phyloP scores from a whole-genome alignment of 1,140 invertebrate genomes.

The Gonatopus flavifemur region DNA sequence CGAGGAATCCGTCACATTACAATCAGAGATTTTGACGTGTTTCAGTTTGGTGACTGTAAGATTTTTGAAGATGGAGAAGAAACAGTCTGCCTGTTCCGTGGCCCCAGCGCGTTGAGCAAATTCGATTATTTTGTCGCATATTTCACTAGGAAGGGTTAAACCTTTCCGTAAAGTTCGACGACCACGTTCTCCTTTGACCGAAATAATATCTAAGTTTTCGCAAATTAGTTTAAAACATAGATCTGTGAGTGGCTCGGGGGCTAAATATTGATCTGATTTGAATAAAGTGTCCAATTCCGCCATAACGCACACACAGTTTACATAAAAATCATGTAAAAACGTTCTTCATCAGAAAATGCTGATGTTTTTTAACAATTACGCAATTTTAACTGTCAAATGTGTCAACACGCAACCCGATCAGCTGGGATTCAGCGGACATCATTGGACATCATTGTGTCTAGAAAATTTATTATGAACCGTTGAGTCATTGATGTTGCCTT shows the following conservation, averaged over 20 bases:
- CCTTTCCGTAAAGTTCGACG: slow-evolving; percentile 56
- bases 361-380: slow-evolving; percentile 18
- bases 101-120: slow-evolving; percentile 62
- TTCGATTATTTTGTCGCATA: slow-evolving; percentile 71
- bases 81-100: slow-evolving; percentile 63
- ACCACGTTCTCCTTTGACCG: slow-evolving; percentile 43
- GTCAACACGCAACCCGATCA: slow-evolving; percentile 25
- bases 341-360: slow-evolving; percentile 16
- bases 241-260: slow-evolving; percentile 59
- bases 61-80: slow-evolving; percentile 75
- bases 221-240: slow-evolving; percentile 67
- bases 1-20: slow-evolving; percentile 70
- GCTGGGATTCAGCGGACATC: slow-evolving; percentile 15
- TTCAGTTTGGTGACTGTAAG: slow-evolving; percentile 67
- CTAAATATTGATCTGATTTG: slow-evolving; percentile 40
- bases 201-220: slow-evolving; percentile 65
- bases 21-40: slow-evolving; percentile 69
- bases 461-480: too few relatives aligned
- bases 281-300: slow-evolving; percentile 43
- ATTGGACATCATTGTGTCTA: too few relatives aligned
- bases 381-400: slow-evolving; percentile 33
- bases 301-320: slow-evolving; percentile 29
- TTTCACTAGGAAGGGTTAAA: slow-evolving; percentile 68
- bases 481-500: too few relatives aligned
- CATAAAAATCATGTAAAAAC: slow-evolving; percentile 16